Evolutionary conservation across 2,888 invertebrate species (phyloP).

Genomic region (Sympetrum striolatum): DNA sequence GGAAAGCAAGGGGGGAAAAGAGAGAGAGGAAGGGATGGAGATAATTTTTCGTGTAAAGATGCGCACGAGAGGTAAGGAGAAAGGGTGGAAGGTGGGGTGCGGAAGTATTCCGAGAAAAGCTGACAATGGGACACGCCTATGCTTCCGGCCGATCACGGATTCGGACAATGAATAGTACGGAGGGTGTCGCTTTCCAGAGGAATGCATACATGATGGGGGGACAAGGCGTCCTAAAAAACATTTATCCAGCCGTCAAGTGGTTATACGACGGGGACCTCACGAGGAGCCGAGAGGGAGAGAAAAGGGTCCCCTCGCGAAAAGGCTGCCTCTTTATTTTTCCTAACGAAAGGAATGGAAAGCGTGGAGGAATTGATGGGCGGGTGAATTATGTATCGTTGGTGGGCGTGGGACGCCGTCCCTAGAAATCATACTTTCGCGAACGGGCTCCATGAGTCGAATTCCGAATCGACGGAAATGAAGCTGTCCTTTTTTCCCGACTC

Average conservation of each 20-base stretch:
- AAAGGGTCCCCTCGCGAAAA: background rate
- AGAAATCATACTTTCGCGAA: background rate
- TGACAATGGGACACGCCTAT: constrained; percentile 34
- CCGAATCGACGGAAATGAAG: background rate
- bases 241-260: background rate
- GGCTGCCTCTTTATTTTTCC: background rate
- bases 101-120: constrained; percentile 34
- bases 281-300: background rate
- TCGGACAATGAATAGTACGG: background rate
- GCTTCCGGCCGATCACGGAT: constrained; percentile 31
- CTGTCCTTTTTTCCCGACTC: background rate
- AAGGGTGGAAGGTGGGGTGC: background rate
- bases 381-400: background rate
- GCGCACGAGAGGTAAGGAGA: background rate
- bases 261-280: background rate
- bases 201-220: background rate
- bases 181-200: background rate
- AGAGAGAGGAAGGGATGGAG: background rate
- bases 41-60: background rate
- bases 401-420: background rate
- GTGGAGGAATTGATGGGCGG: background rate
- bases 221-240: background rate
- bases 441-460: background rate
- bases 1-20: background rate
- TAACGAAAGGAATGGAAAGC: background rate